Conservation (phyloP, 2,113 vertebrate genomes). For the Rattus rattus region DNA sequence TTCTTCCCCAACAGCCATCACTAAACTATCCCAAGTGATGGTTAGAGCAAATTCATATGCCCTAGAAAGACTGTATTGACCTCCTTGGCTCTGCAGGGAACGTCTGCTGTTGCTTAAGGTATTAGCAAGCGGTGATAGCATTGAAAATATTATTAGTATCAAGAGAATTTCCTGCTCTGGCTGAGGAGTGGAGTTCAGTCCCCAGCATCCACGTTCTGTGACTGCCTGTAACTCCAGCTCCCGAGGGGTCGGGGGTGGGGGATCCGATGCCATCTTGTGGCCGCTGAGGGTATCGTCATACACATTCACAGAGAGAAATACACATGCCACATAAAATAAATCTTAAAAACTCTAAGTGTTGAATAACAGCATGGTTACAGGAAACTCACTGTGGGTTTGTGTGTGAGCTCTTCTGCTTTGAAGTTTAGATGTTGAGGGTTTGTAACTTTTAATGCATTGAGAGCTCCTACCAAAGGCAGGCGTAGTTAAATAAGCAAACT, state of each 20-base stretch:
- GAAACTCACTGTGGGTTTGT: constrained; percentile 15
- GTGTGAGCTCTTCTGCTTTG: background rate
- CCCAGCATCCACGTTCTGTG: background rate
- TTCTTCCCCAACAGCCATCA: background rate
- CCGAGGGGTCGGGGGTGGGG: too few relatives aligned
- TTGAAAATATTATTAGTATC: constrained; percentile 1
- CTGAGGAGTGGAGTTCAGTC: background rate
- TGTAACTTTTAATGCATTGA: constrained; percentile 26
- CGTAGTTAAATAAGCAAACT: constrained; percentile 62
- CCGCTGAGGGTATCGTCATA: too few relatives aligned
- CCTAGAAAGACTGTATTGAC: background rate
- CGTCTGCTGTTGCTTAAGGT: background rate
- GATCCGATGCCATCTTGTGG: too few relatives aligned
- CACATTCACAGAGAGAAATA: background rate
- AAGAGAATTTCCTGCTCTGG: background rate
- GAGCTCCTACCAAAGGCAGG: constrained; percentile 42
- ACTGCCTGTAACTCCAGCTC: background rate
- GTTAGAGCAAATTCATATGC: background rate
- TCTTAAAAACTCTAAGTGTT: background rate
- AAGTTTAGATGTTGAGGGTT: constrained; percentile 51
- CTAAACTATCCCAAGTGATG: background rate
- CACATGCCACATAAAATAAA: background rate
- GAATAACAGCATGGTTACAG: constrained; percentile 14
- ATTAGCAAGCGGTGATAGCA: constrained; percentile 31
- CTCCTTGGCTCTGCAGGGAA: background rate